Percentiles rank a stretch among this genome's conserved stretches.
These are phyloP conservation scores for Psix sp. DNA, from an alignment of 1,140 invertebrate species.

Conservation along the genomic window DNA sequence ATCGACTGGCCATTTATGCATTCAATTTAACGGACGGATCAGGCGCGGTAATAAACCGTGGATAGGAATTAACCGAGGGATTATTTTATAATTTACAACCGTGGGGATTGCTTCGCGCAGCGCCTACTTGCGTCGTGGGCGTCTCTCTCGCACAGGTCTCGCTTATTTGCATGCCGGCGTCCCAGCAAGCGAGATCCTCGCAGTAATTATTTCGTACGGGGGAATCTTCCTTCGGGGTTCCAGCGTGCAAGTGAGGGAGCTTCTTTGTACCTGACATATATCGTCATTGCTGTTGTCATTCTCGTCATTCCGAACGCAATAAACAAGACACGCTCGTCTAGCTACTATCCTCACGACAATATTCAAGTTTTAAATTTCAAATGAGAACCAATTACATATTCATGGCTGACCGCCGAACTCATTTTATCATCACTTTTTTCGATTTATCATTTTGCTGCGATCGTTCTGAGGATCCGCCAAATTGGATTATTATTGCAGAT, in stretches of 20 bases:
- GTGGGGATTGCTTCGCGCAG: slow-evolving; percentile 63
- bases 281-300: slow-evolving; percentile 49
- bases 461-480: slow-evolving; percentile 17
- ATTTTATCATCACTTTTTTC: slow-evolving; percentile 1
- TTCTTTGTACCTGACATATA: slow-evolving; percentile 58
- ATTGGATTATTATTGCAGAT: slow-evolving; percentile 31
- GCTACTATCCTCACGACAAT: slow-evolving; percentile 30
- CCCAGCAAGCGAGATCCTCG: slow-evolving; percentile 61
- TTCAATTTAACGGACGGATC: slow-evolving; percentile 73
- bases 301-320: slow-evolving; percentile 53
- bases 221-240: slow-evolving; percentile 62
- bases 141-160: slow-evolving; percentile 55
- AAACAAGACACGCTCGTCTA: slow-evolving; percentile 26
- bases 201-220: slow-evolving; percentile 67
- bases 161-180: slow-evolving; percentile 65
- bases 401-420: slow-evolving; percentile 41
- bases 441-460: not conserved
- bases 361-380: slow-evolving; percentile 54
- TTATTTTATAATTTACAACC: slow-evolving; percentile 76
- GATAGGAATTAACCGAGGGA: slow-evolving; percentile 73
- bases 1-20: slow-evolving; percentile 66
- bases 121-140: slow-evolving; percentile 55
- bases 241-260: slow-evolving; percentile 45
- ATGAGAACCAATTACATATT: slow-evolving; percentile 49
- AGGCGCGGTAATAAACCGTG: slow-evolving; percentile 69